Conservation (phyloP, 2,888 invertebrate genomes). For the Listrodromus nycthemerus region DNA sequence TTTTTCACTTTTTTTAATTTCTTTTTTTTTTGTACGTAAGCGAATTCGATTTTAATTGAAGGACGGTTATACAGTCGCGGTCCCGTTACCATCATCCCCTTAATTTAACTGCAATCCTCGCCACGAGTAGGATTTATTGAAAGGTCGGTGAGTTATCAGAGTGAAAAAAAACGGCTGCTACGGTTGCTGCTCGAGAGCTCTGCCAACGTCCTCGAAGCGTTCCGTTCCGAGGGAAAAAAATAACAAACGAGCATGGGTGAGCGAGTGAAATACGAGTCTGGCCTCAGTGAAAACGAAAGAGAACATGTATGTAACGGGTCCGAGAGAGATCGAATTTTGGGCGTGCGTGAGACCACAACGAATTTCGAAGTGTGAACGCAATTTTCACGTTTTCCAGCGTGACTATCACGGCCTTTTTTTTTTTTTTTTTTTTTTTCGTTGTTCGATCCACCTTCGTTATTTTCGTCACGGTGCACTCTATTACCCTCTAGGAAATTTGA, state of each 20-base stretch:
- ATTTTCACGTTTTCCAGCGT: constrained; percentile 49
- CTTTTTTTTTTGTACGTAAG: constrained; percentile 5
- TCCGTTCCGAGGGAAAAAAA: constrained; percentile 13
- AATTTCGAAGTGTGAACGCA: constrained; percentile 44
- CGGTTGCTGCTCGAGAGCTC: neutral
- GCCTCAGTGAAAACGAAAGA: constrained; percentile 39
- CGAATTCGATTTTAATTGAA: constrained; percentile 50
- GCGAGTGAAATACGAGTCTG: constrained; percentile 59
- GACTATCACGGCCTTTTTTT: neutral
- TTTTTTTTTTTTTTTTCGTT: constrained; percentile 13
- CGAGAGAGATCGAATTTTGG: constrained; percentile 32
- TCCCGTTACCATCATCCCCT: constrained; percentile 19
- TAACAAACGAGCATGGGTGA: constrained; percentile 39
- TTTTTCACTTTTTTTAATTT: neutral
- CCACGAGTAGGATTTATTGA: constrained; percentile 42
- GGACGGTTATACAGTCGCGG: neutral
- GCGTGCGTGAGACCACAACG: constrained; percentile 29
- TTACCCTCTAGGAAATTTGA: neutral
- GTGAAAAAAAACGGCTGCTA: constrained; percentile 27
- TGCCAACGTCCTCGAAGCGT: constrained; percentile 31
- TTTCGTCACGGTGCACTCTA: neutral
- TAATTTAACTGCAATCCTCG: constrained; percentile 34
- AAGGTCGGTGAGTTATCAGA: constrained; percentile 48
- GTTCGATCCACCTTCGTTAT: constrained; percentile 1
- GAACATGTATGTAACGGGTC: constrained; percentile 26